Evolutionary conservation across 2,888 invertebrate species (phyloP).

Genomic region (Caenorhabditis drosophilae): DNA sequence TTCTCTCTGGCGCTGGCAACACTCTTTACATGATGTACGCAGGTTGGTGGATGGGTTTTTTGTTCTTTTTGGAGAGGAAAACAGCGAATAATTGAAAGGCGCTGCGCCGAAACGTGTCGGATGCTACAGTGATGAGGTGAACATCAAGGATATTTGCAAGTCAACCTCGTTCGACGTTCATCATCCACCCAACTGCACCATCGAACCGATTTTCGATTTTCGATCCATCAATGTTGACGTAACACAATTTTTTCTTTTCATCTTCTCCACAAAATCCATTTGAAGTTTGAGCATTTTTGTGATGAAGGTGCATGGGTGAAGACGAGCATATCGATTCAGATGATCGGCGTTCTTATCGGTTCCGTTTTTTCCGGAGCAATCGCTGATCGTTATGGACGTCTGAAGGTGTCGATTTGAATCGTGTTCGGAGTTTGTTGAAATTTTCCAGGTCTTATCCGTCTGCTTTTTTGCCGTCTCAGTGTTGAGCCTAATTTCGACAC

Average conservation of each 20-base stretch:
- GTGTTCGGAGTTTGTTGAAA: too few relatives aligned
- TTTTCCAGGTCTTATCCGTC: conserved; percentile 30
- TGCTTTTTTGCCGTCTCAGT: conserved; percentile 35
- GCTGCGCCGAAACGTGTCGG: conserved; percentile 37
- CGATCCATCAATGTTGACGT: conserved; percentile 50
- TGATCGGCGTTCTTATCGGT: conserved; percentile 56
- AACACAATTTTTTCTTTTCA: conserved; percentile 9
- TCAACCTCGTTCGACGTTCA: conserved; percentile 26
- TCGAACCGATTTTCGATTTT: conserved; percentile 41
- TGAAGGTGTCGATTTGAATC: conserved; percentile 38
- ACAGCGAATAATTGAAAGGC: conserved; percentile 13
- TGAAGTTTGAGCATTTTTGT: conserved; percentile 57
- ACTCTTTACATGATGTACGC: conserved; percentile 48
- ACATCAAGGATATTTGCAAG: conserved; percentile 35
- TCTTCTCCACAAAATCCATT: too few relatives aligned
- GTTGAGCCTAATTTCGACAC: conserved; percentile 21
- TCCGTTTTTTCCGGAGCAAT: conserved; percentile 37
- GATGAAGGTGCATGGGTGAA: conserved; percentile 52
- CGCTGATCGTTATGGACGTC: conserved; percentile 40
- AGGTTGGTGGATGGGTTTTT: conserved; percentile 30
- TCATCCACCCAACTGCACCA: conserved; percentile 35
- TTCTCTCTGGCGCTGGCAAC: conserved; percentile 42
- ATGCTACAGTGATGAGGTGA: conserved; percentile 21
- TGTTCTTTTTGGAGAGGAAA: not conserved
- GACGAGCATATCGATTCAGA: conserved; percentile 60